These are phyloP conservation scores for Brachionus paranguensis DNA, from an alignment of 1,140 invertebrate genomes.

Conservation along the genomic window DNA sequence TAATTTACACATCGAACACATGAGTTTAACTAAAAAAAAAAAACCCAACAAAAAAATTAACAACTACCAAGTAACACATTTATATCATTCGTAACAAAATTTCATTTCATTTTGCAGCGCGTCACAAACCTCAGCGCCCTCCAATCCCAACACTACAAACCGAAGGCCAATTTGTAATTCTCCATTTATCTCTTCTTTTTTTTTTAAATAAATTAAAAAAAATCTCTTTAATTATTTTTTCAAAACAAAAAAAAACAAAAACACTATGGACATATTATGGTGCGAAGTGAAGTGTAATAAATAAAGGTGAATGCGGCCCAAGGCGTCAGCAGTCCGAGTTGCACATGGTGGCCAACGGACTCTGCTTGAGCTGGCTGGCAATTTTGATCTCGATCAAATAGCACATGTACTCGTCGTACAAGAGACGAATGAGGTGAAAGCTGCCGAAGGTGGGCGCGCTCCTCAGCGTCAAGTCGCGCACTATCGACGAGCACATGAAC, in stretches of 20 bases:
- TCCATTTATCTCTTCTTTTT: too few species aligned
- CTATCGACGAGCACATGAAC: constrained; percentile 95
- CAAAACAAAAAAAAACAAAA: neutral
- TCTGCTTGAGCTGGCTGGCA: constrained; percentile 58
- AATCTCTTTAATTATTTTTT: too few species aligned
- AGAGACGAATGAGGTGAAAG: constrained; percentile 90
- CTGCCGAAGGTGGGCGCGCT: constrained; percentile 96
- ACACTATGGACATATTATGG: neutral
- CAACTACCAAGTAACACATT: neutral
- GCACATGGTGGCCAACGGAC: neutral
- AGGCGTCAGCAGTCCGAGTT: neutral
- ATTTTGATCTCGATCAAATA: constrained; percentile 95
- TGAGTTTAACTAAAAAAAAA: neutral
- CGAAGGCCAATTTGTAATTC: too few species aligned
- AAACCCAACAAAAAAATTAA: neutral
- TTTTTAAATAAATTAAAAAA: too few species aligned
- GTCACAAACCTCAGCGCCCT: too few species aligned
- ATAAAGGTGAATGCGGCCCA: neutral
- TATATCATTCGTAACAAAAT: neutral
- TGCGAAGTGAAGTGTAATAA: neutral
- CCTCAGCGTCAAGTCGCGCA: constrained; percentile 83
- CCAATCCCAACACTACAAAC: too few species aligned
- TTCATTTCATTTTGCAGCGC: neutral
- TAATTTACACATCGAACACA: neutral
- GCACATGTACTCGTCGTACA: constrained; percentile 99